Conservation (phyloP, 2,113 vertebrate genomes). For the Meleagris gallopavo region DNA sequence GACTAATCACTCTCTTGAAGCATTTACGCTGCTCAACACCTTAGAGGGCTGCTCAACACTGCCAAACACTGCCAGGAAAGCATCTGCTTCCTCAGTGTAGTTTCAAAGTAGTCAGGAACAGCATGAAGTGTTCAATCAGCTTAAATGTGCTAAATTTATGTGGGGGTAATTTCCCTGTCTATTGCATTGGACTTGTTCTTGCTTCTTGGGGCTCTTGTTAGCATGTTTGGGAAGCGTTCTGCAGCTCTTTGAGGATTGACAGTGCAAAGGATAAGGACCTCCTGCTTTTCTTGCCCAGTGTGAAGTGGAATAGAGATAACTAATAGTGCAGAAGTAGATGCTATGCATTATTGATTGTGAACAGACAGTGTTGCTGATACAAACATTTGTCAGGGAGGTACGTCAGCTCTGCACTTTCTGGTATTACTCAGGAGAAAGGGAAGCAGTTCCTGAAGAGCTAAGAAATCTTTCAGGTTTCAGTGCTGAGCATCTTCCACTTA, state of each 20-base stretch:
- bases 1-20: background rate
- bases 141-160: background rate
- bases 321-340: background rate
- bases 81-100: fast-evolving
- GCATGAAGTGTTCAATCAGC: fast-evolving
- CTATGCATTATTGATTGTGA: background rate
- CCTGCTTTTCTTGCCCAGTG: background rate
- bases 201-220: background rate
- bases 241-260: background rate
- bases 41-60: no score
- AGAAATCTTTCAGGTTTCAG: background rate
- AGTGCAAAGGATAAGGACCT: background rate
- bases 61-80: background rate
- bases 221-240: background rate
- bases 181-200: fast-evolving
- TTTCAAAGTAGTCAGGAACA: background rate
- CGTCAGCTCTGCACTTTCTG: background rate
- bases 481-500: background rate
- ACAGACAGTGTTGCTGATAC: background rate
- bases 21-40: background rate
- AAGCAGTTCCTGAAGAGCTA: background rate
- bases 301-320: background rate
- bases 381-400: background rate
- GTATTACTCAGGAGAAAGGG: background rate
- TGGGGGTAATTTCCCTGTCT: background rate